Evolutionary conservation across 2,888 invertebrate species (phyloP).

Genomic region (Catonia carolina): DNA sequence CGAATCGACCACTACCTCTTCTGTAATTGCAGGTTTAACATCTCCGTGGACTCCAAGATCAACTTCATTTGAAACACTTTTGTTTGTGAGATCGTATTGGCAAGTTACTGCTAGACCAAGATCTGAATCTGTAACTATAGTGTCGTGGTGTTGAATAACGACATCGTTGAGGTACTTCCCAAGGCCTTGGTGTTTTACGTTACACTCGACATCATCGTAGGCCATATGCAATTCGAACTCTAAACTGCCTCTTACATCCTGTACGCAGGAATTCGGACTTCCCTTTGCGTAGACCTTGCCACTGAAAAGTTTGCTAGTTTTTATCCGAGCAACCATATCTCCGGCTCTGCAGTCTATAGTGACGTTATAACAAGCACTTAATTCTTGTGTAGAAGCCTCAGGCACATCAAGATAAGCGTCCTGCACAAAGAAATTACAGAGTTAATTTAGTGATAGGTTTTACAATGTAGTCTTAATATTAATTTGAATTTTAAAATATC

Average conservation of each 20-base stretch:
- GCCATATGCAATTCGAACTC: slow-evolving; percentile 90
- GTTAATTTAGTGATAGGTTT: neutral
- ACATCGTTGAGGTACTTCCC: slow-evolving; percentile 87
- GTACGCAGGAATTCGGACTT: slow-evolving; percentile 85
- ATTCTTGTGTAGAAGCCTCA: slow-evolving; percentile 85
- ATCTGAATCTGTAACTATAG: slow-evolving; percentile 90
- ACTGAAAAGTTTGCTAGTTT: slow-evolving; percentile 86
- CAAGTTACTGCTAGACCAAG: slow-evolving; percentile 88
- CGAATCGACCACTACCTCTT: slow-evolving; percentile 86
- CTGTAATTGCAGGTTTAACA: slow-evolving; percentile 75
- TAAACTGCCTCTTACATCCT: slow-evolving; percentile 78
- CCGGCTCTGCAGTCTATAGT: slow-evolving; percentile 87
- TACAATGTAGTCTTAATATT: no score
- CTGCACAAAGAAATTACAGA: slow-evolving; percentile 43
- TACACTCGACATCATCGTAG: slow-evolving; percentile 87
- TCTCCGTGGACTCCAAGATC: slow-evolving; percentile 85
- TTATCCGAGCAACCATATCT: slow-evolving; percentile 88
- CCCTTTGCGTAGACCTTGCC: slow-evolving; percentile 94
- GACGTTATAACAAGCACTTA: slow-evolving; percentile 90
- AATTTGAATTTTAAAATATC: no score
- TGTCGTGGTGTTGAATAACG: slow-evolving; percentile 91
- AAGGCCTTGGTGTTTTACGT: slow-evolving; percentile 80
- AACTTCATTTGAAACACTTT: slow-evolving; percentile 88
- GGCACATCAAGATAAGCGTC: slow-evolving; percentile 86
- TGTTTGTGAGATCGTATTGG: slow-evolving; percentile 89